Percentiles rank a stretch among this genome's conserved stretches.
Evolutionary conservation across 2,113 vertebrate species (phyloP).

Genomic region (Bothrops jararaca): DNA sequence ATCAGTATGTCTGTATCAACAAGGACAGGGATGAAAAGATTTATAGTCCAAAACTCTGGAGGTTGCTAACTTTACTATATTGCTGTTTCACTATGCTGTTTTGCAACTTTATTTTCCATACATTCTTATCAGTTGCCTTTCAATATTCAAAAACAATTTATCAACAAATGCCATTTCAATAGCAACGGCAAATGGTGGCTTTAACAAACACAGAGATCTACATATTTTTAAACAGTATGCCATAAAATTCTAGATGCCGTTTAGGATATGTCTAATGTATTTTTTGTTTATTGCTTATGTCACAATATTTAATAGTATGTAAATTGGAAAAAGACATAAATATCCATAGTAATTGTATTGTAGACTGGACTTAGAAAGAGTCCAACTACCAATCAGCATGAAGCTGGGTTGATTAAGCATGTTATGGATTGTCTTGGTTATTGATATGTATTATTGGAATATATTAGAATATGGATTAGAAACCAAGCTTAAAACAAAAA

Average conservation of each 20-base stretch:
- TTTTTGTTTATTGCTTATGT: background rate
- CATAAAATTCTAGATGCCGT: background rate
- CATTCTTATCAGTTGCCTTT: conserved; percentile 18
- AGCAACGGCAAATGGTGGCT: background rate
- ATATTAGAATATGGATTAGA: background rate
- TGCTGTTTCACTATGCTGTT: background rate
- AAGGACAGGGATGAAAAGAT: background rate
- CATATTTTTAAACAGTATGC: background rate
- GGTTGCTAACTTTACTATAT: background rate
- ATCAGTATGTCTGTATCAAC: background rate
- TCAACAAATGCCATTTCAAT: background rate
- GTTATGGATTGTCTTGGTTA: background rate
- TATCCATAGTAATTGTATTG: background rate
- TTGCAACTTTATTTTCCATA: background rate
- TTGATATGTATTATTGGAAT: background rate
- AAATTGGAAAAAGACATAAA: background rate
- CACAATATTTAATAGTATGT: background rate
- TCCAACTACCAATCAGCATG: background rate
- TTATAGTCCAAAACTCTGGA: background rate
- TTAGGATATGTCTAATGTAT: background rate
- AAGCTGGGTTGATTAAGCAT: background rate
- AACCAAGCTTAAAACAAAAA: background rate
- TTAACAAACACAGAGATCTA: background rate
- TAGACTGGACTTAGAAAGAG: background rate
- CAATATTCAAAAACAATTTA: accelerated